Conservation (phyloP, 2,113 vertebrate genomes). For the Natator depressus region DNA sequence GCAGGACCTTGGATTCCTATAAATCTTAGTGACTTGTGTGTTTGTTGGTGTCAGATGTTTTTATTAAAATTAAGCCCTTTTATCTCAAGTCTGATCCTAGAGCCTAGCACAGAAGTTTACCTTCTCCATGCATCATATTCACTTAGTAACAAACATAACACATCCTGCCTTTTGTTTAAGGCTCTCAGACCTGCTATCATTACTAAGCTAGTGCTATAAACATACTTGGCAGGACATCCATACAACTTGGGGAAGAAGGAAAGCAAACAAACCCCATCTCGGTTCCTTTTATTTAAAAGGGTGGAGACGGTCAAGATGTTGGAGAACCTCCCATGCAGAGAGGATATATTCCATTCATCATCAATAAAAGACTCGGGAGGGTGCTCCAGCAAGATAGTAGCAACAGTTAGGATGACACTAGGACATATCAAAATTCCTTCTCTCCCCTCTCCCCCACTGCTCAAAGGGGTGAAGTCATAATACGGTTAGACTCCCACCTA, state of each 20-base stretch:
- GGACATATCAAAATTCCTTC: not conserved
- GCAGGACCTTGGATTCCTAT: not conserved
- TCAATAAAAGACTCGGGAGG: rapidly evolving
- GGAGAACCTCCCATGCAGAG: not conserved
- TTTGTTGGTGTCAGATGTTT: not conserved
- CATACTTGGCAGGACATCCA: not conserved
- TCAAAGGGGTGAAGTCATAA: not conserved
- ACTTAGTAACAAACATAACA: not conserved
- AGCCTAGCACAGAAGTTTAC: not conserved
- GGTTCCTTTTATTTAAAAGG: not conserved
- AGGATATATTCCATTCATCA: not conserved
- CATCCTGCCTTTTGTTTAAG: too few species aligned
- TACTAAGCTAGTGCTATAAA: not conserved
- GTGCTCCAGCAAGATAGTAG: not conserved
- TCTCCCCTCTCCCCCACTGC: not conserved
- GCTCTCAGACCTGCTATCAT: too few species aligned
- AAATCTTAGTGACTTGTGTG: not conserved
- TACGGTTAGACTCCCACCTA: not conserved
- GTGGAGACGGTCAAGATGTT: not conserved
- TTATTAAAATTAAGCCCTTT: not conserved
- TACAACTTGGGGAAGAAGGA: not conserved
- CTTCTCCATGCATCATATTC: not conserved
- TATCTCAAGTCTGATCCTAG: not conserved
- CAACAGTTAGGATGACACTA: not conserved
- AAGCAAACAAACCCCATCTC: not conserved